Base-by-base conservation (phyloP, 2,113 vertebrate genomes). In the Tenebrosternarchus preto region DNA sequence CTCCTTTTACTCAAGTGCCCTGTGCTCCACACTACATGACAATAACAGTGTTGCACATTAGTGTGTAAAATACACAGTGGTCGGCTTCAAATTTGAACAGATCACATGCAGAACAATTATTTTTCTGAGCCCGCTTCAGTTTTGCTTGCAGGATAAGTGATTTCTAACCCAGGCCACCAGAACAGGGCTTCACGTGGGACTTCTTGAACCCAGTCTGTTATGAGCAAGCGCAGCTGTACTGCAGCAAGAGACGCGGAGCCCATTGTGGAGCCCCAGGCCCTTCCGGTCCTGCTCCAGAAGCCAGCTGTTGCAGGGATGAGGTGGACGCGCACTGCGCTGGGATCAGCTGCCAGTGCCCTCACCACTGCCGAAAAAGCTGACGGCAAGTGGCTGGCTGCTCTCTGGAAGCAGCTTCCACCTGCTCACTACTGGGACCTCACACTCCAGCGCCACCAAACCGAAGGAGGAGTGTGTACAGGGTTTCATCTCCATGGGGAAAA, bases 401-500 rank as follows among this genome's bases (percentile, higher is more conserved):
- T 9, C 33, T 9, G 20, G 1, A 39, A 36, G 31, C 19, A 67
- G 11, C 33, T 68, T 68, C 19, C 16, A 9, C 27, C 60, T 31
- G 12, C 27, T 29, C 50, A 77, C 56, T 24, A 64, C 22, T 24
- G 9, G n/a, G 33, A 22, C 27, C 29, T n/a, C 53, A 56, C 25
- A 24, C n/a, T 33, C 25, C 55, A 24, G 66, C 75, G 60, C 19
- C 27, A 68, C 39, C 3, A 2, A 24, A 50, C 20, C 61, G 36
- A n/a, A 80, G 72, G 43, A 75, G 4, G 56, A 66, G 61, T 64
- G 69, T n/a, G 60, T 43, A 79, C 78, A 43, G 50, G 33, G n/a
- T 57, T 63, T 67, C 25, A 39, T 79, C 68, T 76, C 20, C 3
- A 55, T 75, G 56, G 11, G 66, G 64, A 59, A 80, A 86, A 69